Percentiles rank a stretch among this genome's conserved stretches.
These are phyloP conservation scores for Tupiocoris notatus DNA, from an alignment of 2,888 invertebrate genomes.

Conservation along the genomic window DNA sequence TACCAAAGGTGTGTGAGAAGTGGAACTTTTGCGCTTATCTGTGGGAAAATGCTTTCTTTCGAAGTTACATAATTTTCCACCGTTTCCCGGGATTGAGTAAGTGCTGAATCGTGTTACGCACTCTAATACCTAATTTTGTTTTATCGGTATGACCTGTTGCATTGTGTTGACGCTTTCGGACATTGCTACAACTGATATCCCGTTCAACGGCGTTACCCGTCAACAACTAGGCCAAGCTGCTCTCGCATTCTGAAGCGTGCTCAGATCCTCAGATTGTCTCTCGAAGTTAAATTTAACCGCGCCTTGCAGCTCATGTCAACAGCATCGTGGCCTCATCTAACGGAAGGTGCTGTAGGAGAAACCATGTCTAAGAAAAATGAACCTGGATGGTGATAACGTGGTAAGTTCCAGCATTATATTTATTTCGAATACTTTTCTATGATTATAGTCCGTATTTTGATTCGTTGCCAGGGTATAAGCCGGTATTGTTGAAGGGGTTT, in stretches of 20 bases:
- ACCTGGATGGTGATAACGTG: conserved; percentile 50
- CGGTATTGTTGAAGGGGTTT: neutral
- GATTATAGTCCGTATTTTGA: neutral
- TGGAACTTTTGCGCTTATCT: conserved; percentile 32
- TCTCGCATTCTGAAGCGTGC: neutral
- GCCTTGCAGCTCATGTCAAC: conserved; percentile 21
- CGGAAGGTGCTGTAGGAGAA: conserved; percentile 37
- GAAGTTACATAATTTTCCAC: conserved; percentile 44
- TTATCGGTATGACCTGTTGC: neutral
- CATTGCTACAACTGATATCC: neutral
- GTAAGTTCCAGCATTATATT: conserved; percentile 44
- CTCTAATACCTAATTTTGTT: neutral
- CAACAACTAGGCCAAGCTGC: neutral
- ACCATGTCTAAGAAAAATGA: conserved; percentile 49
- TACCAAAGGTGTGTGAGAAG: conserved; percentile 2
- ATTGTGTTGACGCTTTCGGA: neutral
- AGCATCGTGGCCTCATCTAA: conserved; percentile 10
- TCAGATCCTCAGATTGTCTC: neutral
- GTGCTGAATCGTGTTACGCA: neutral
- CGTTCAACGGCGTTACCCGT: neutral
- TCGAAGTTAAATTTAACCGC: neutral
- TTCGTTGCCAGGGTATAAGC: neutral
- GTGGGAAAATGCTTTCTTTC: conserved; percentile 43
- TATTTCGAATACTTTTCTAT: neutral
- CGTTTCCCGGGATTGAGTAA: conserved; percentile 15